These are phyloP conservation scores for Argyra leucocephala DNA, from an alignment of 2,888 invertebrate genomes.

Conservation along the genomic window DNA sequence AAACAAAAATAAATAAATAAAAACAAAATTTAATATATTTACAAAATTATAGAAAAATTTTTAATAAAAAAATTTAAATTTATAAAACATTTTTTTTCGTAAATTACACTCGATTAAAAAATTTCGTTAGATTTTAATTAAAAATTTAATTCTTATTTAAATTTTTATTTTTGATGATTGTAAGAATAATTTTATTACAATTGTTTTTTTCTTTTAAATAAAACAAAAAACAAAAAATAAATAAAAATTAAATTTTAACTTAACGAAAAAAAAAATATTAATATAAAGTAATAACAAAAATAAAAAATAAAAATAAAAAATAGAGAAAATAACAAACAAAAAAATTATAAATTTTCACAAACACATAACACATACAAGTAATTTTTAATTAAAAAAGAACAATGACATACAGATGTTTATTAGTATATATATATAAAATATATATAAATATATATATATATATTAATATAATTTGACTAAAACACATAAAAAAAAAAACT, in stretches of 20 bases:
- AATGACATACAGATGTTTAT: slow-evolving; percentile 4
- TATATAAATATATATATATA: neutral
- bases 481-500: neutral
- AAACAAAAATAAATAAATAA: neutral
- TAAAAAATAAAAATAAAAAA: no score
- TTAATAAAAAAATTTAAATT: slow-evolving; percentile 12
- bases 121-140: no score
- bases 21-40: neutral
- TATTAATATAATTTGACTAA: neutral
- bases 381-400: neutral
- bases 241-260: no score
- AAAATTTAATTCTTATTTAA: no score
- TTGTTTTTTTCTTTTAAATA: no score
- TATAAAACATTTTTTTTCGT: no score
- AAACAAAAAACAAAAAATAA: no score
- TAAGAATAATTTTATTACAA: no score
- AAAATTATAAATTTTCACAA: slow-evolving; percentile 13
- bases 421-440: neutral
- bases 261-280: no score
- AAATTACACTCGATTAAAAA: slow-evolving; percentile 7
- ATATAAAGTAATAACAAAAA: slow-evolving; percentile 15
- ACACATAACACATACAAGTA: slow-evolving; percentile 9
- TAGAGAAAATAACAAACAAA: neutral
- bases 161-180: no score
- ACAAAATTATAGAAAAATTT: neutral